Evolutionary conservation across 2,797 vertebrate species (phyloP), one percentile per base, ranked within the genome.

Genomic region (Heteromormyrus szaboi): DNA sequence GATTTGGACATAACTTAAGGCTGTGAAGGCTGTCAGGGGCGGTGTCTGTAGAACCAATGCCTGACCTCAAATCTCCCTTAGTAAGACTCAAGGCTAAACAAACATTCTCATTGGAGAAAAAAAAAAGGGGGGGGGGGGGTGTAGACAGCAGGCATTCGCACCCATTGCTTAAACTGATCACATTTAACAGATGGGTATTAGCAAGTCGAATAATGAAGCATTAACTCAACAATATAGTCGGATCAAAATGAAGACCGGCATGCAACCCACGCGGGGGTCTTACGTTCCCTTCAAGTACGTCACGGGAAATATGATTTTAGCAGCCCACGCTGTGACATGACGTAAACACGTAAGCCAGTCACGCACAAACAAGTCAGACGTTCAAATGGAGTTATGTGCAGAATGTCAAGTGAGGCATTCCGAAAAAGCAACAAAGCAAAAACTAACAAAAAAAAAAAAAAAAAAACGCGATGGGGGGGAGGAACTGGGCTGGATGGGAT

Each of bases 391-490:
- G 72, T 6, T 29, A 44, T 44, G 72, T 41, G 29, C 12, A 44
- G 29, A 44, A 44, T 41, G 33, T 79, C 5, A 44, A 76, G 33
- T 41, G 33, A 41, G 72, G 72, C 17, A 68, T 33, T 68, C 12
- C 29, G 4, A 33, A 68, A 68, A 33, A 33, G 65, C 11, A 33
- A 29, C 11, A 12, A 68, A 33, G 62, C 0, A 68, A 68, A 50
- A 50, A 48, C 7, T 8, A 68, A 68, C 6, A 9, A n/a, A 59
- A 6, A 9, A 54, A 48, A 46, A 59, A 37, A 81, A 41, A 41
- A 65, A 19, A 87, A 12, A 2, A 33, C 11, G 2, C 25, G 25
- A 11, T 59, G 22, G 79, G 93, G 85, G 59, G 89, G 93, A 84
- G 59, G 89, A 37, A 1, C 19, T 8, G 1, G 2, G 37, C 37